Base-by-base conservation (phyloP, 1,140 invertebrate genomes). In the Elysia chlorotica region DNA sequence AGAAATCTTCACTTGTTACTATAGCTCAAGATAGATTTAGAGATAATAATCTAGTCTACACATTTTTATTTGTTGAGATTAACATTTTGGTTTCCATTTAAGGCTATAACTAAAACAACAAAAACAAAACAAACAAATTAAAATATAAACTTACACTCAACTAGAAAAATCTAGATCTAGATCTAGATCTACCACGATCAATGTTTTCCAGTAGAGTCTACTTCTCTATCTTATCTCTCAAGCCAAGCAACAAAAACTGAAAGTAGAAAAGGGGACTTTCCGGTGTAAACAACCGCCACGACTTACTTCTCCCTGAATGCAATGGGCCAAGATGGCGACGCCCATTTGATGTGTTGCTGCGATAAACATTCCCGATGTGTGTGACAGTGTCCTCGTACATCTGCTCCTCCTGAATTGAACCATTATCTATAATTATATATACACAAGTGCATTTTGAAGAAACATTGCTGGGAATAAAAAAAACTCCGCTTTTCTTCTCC, bases 221-320 rank as follows among this genome's bases (percentile, higher is more conserved):
- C 25, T 59, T 28, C 6, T 25, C 25, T 25, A 25, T 59, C 25
- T 59, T 17, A 21, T 21, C 10, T 21, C 6, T 21, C 14, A 17
- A 10, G 6, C 25, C 56, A 10, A 21, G 56, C 25, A 17, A 25
- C 25, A 59, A 21, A 21, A 59, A 21, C 23, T 36, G 37, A 66
- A 28, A 30, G 65, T 36, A 66, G 53, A 36, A 17, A 21, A 25
- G 6, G 23, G 17, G 4, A 25, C 63, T 38, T 75, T 75, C 74
- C 74, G 74, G 2, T 75, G 74, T 75, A 65, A 75, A 75, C 70
- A 75, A 67, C 56, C 48, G 74, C 74, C 74, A 75, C 74, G 74
- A 71, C 63, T 70, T 56, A 4, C 35, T 17, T 30, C 10, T 59
- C 48, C 67, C 67, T n/a, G 19, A 35, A 21, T 57, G 19, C 31